Conservation (phyloP, 2,113 vertebrate genomes). For the Gyps fulvus region DNA sequence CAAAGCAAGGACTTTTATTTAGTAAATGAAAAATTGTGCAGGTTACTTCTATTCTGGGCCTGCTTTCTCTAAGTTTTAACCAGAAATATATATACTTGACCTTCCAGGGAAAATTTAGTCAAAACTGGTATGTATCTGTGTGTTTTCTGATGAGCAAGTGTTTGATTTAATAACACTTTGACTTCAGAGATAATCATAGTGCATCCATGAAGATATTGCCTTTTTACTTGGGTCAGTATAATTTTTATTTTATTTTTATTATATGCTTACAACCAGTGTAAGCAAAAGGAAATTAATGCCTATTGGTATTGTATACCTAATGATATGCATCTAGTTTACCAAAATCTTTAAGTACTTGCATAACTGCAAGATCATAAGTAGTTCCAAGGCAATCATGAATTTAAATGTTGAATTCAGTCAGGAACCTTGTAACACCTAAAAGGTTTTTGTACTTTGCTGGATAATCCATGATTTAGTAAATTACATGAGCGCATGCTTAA, state of each 20-base stretch:
- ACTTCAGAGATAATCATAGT: background rate
- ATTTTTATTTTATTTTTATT: background rate
- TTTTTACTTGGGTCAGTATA: background rate
- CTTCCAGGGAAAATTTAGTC: background rate
- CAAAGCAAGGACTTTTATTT: background rate
- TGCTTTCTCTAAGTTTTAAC: background rate
- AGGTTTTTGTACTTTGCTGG: background rate
- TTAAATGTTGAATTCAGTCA: background rate
- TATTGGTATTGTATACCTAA: background rate
- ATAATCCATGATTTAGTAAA: background rate
- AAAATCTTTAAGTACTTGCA: background rate
- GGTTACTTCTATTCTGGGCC: background rate
- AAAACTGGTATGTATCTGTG: background rate
- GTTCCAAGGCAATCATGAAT: background rate
- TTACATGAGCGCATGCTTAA: rapidly evolving
- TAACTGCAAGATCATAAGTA: background rate
- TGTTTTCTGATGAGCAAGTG: background rate
- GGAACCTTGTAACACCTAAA: background rate
- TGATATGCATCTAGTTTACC: background rate
- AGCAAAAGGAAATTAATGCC: background rate
- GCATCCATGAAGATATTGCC: background rate
- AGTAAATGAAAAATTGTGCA: background rate
- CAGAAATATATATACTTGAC: background rate
- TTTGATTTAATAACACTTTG: background rate
- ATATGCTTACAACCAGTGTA: background rate